Base-by-base conservation (phyloP, 2,888 invertebrate species). In the Megamerina dolium region DNA sequence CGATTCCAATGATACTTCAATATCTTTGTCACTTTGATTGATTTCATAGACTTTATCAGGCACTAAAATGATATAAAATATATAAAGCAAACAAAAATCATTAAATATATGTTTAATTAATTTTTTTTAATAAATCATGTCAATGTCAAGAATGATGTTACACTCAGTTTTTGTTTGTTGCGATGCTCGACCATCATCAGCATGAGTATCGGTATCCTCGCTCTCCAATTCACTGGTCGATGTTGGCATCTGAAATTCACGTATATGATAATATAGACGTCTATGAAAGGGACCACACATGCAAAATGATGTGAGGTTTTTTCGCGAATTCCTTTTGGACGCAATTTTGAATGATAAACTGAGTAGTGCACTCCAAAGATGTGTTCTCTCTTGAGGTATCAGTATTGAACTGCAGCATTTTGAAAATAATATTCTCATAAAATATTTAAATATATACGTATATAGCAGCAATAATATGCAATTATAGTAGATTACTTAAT, bases 21-120 rank as follows among this genome's bases (percentile, higher is more conserved):
- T 75, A 46, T 79, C 77, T 13, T 80, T 79, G 43, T 80, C 79
- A 46, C 80, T 69, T 52, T 83, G 80, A 61, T 86, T 82, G 59
- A 87, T 80, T 54, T 77, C 79, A 78, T 83, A 87, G 47, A 87
- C 75, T 73, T 79, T 80, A 42, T 79, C 77, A 49, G 87, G 87
- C 52, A 87, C 87, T 87, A 57, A 59, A 62, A 45, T 63, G 58
- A 48, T n/a, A n/a, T n/a, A n/a, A n/a, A n/a, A n/a, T n/a, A n/a
- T n/a, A n/a, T n/a, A n/a, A 16, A 34, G 27, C 10, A 21, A 9
- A 34, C 8, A 29, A 32, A 39, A 29, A 18, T 36, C 8, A 20
- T 14, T 14, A 13, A 9, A 13, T n/a, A 26, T 32, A 12, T 21
- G 3, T 21, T 16, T 19, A 4, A 2, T n/a, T n/a, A n/a, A n/a